Percentiles rank a stretch among this genome's conserved stretches.
phyloP scores from a whole-genome alignment of 2,888 invertebrate genomes.

The Xestia c-nigrum region DNA sequence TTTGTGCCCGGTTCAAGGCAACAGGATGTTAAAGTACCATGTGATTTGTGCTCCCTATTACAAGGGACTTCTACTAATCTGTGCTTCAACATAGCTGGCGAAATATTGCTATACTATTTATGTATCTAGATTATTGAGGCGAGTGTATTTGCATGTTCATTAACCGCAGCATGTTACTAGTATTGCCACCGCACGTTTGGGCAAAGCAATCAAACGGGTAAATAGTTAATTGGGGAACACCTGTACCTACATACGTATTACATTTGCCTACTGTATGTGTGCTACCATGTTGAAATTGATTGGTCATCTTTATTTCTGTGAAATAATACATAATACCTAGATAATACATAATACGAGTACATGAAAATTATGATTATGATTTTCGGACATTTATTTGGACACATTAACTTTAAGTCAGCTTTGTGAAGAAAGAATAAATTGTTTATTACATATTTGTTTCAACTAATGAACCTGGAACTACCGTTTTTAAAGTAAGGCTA shows the following conservation, averaged over 20 bases:
- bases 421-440: too few relatives aligned
- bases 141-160: not conserved
- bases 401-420: too few relatives aligned
- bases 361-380: too few relatives aligned
- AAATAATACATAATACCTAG: not conserved
- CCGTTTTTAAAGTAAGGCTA: not conserved
- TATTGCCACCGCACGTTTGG: slow-evolving; percentile 8
- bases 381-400: too few relatives aligned
- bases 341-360: not conserved
- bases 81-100: too few relatives aligned
- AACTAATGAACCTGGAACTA: not conserved
- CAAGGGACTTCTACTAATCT: too few relatives aligned
- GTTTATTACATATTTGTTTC: not conserved
- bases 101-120: too few relatives aligned
- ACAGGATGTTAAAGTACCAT: too few relatives aligned
- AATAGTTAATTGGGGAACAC: not conserved
- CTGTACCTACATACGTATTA: not conserved
- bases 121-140: not conserved
- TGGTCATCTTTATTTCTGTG: not conserved
- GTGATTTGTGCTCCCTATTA: too few relatives aligned
- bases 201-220: not conserved
- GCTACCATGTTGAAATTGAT: not conserved
- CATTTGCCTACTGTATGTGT: not conserved
- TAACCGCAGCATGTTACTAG: slow-evolving; percentile 3
- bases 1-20: too few relatives aligned